A percentile compares a stretch with the other conserved stretches of the same genome.
Evolutionary conservation across 2,888 invertebrate species (phyloP).

Genomic region (Mimumesa dahlbomi): DNA sequence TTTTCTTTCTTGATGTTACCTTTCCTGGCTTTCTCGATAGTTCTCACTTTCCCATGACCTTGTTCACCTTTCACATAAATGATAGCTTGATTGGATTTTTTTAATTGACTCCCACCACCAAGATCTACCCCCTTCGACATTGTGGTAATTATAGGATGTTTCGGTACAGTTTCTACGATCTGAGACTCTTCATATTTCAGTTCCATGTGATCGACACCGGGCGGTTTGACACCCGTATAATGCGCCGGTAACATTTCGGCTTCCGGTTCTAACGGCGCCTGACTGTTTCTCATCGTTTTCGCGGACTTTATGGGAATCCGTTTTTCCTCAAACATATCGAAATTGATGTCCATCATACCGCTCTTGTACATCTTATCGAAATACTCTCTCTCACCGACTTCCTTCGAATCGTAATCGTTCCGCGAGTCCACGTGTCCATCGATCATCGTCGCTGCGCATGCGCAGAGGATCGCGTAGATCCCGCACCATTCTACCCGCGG

Average conservation of each 20-base stretch:
- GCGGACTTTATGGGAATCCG: conserved; percentile 36
- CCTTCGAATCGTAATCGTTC: background rate
- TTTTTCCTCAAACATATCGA: conserved; percentile 36
- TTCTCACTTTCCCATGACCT: conserved; percentile 82
- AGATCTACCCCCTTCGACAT: conserved; percentile 70
- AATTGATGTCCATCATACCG: conserved; percentile 46
- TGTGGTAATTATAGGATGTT: background rate
- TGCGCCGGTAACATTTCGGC: conserved; percentile 78
- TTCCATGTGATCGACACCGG: conserved; percentile 78
- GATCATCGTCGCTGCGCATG: conserved; percentile 18
- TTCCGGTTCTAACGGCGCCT: conserved; percentile 72
- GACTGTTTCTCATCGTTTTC: background rate
- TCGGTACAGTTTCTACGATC: background rate
- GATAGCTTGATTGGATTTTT: too few relatives aligned
- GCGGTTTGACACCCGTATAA: conserved; percentile 72
- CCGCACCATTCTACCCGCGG: conserved; percentile 21
- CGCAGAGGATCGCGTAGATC: conserved; percentile 37
- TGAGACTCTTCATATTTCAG: conserved; percentile 46
- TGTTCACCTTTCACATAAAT: conserved; percentile 82
- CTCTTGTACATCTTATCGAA: background rate
- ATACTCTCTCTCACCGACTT: too few relatives aligned
- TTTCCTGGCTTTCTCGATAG: conserved; percentile 82
- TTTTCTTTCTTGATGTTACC: conserved; percentile 82
- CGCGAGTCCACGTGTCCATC: background rate
- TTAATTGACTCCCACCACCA: conserved; percentile 81